Conservation (phyloP, 2,113 vertebrate species). For the Cricetomys ansorgei region DNA sequence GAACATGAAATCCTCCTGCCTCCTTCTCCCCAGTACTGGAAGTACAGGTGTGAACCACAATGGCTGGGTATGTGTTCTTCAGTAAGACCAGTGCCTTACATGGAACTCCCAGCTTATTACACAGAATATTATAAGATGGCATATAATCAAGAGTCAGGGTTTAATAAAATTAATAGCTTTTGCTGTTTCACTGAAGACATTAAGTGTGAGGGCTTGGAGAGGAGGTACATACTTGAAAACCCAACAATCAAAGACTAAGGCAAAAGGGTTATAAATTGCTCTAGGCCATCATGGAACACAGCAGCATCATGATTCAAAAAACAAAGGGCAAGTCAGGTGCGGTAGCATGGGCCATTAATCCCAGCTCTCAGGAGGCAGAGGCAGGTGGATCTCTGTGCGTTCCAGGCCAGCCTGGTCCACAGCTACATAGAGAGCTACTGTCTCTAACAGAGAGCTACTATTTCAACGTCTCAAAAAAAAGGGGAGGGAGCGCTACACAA, state of each 20-base stretch:
- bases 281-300: not conserved
- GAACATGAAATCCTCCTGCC: not conserved
- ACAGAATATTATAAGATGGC: not conserved
- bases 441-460: not conserved
- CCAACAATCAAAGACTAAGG: not conserved
- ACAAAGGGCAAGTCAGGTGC: not conserved
- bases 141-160: not conserved
- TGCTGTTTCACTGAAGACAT: constrained; percentile 10
- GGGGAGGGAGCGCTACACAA: not conserved
- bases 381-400: not conserved
- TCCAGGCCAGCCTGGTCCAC: not conserved
- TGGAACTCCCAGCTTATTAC: not conserved
- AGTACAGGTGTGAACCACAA: not conserved
- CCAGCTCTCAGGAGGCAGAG: not conserved
- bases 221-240: not conserved
- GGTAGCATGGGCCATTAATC: not conserved
- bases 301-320: no score
- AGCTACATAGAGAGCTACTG: not conserved
- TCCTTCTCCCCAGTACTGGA: not conserved
- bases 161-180: not conserved
- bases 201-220: not conserved
- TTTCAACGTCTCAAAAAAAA: no score
- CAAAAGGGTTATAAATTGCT: not conserved
- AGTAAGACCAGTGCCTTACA: not conserved
- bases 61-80: not conserved